phyloP scores from a whole-genome alignment of 2,888 invertebrate species.

The Drosophila paracracens region DNA sequence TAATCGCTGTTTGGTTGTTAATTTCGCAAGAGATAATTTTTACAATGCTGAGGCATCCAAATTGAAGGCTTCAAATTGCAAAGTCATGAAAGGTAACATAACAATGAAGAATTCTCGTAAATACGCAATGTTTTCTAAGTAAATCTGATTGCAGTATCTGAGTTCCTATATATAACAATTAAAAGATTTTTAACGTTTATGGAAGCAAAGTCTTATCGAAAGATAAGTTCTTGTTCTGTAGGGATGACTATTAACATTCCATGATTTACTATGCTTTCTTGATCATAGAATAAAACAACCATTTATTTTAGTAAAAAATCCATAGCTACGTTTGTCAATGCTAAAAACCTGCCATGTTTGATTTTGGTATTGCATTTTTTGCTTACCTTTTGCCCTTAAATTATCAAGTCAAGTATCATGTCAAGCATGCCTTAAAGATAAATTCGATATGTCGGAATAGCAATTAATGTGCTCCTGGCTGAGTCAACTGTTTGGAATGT shows the following conservation, averaged over 20 bases:
- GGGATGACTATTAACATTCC: neutral
- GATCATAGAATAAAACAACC: neutral
- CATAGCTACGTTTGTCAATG: neutral
- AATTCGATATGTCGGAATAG: slow-evolving; percentile 3
- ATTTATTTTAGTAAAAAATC: neutral
- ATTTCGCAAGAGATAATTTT: slow-evolving; percentile 55
- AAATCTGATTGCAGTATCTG: neutral
- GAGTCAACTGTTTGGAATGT: slow-evolving; percentile 58
- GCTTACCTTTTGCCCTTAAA: neutral
- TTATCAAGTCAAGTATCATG: slow-evolving; percentile 17
- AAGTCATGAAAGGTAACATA: slow-evolving; percentile 1
- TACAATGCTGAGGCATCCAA: slow-evolving; percentile 2
- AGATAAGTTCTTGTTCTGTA: neutral
- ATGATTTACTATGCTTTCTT: no score
- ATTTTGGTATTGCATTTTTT: neutral
- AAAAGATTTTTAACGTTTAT: neutral
- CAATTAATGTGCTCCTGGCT: slow-evolving; percentile 25
- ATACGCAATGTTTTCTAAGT: neutral
- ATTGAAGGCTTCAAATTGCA: slow-evolving; percentile 10
- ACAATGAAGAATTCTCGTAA: neutral
- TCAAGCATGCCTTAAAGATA: slow-evolving; percentile 11
- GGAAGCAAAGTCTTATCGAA: neutral
- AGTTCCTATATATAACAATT: neutral
- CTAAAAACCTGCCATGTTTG: neutral
- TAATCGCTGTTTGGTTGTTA: slow-evolving; percentile 43